Evolutionary conservation across 2,888 invertebrate genomes (phyloP).

Genomic region (Acanthosoma haemorrhoidale): DNA sequence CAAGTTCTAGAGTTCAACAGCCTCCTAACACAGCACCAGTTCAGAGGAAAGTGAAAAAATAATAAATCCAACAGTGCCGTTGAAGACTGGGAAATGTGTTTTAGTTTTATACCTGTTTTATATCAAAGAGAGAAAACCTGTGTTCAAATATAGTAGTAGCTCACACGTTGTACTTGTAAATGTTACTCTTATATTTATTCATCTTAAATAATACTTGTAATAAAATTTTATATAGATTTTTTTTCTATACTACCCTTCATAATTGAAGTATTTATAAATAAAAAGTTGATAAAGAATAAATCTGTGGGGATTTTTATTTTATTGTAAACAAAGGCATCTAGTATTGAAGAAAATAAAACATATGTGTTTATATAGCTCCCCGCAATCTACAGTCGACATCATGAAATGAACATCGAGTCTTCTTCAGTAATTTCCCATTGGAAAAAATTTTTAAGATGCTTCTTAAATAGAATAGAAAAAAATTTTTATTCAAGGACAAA

Average conservation of each 20-base stretch:
- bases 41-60: slow-evolving; percentile 36
- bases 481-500: too few species aligned
- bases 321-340: too few species aligned
- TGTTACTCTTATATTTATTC: not conserved
- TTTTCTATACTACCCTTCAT: not conserved
- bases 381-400: too few species aligned
- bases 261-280: not conserved
- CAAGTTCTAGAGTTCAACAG: slow-evolving; percentile 27
- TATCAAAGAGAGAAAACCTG: not conserved
- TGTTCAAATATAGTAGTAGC: not conserved
- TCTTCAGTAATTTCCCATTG: too few species aligned
- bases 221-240: not conserved
- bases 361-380: too few species aligned
- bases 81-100: not conserved
- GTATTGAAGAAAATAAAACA: too few species aligned
- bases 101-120: slow-evolving; percentile 24
- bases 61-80: not conserved
- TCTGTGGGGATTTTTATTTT: not conserved
- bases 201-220: not conserved
- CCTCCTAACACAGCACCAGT: slow-evolving; percentile 39
- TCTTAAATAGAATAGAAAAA: too few species aligned
- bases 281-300: not conserved
- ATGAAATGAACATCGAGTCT: too few species aligned
- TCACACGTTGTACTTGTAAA: not conserved
- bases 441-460: too few species aligned